Base-by-base conservation (phyloP, 2,113 vertebrate genomes). In the Equus przewalskii region DNA sequence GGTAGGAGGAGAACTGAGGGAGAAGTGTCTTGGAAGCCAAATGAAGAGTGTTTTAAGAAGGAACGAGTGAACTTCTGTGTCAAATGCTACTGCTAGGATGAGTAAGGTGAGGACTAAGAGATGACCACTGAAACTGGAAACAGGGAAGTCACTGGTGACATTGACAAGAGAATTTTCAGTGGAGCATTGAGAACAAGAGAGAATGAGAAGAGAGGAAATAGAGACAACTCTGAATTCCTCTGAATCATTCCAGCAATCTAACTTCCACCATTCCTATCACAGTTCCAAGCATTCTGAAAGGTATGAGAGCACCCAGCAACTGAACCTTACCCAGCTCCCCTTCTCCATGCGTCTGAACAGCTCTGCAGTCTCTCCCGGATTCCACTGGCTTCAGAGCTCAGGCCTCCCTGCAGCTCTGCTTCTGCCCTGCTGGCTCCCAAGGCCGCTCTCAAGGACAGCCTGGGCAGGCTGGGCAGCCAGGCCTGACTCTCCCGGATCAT, bases 401-500 rank as follows among this genome's bases (percentile, higher is more conserved):
- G 22, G 62, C 41, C 70, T 96, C 69, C 58, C 82, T 76, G 36
- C 11, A 11, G 54, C 82, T 65, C 60, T 51, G n/a, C 24, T 60
- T 62, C 33, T 92, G 92, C 69, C 54, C 70, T n/a, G 9, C 51
- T 46, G 51, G 22, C 60, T 72, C 51, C 51, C 60, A 93, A 94
- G 67, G 78, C 91, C 3, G 0, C 95, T 91, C 62, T 79, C 73
- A 97, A 96, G 94, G 88, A 84, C 79, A 44, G 26, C 84, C 62
- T 80, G 72, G 70, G 83, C 75, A 96, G 72, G 76, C 65, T 58
- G 64, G 26, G 75, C 70, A 88, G 79, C 91, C 84, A 72, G 95
- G 95, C 73, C 94, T 67, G n/a, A 79, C 95, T 94, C 92, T 97
- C 86, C 82, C 69, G 64, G 88, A 96, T 90, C 78, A 76, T 94